A percentile compares a stretch with the other conserved stretches of the same genome.
phyloP scores from a whole-genome alignment of 1,140 invertebrate species.

The Habropoda laboriosa region DNA sequence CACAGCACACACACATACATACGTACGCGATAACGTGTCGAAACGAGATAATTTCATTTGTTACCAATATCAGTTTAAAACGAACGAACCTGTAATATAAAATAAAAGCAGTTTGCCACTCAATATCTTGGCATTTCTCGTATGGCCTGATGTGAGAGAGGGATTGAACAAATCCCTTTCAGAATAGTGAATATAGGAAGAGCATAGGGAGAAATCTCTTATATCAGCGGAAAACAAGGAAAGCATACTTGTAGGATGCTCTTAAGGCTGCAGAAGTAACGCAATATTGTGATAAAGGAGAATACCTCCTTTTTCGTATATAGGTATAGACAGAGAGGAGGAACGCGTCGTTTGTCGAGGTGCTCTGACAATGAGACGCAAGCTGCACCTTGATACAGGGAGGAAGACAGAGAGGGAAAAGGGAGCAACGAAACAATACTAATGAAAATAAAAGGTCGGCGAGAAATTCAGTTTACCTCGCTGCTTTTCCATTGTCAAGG shows the following conservation, averaged over 20 bases:
- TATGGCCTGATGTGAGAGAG: background rate
- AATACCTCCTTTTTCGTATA: slow-evolving; percentile 45
- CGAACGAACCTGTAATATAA: too few species aligned
- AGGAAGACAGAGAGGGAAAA: background rate
- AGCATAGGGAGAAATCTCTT: too few species aligned
- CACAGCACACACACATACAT: too few species aligned
- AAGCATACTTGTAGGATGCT: slow-evolving; percentile 53
- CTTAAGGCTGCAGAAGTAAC: slow-evolving; percentile 69
- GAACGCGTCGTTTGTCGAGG: background rate
- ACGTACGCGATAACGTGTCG: too few species aligned
- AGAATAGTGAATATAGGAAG: too few species aligned
- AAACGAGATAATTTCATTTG: too few species aligned
- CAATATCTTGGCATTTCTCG: too few species aligned
- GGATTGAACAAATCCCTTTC: too few species aligned
- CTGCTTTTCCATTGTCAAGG: too few species aligned
- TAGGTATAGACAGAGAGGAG: slow-evolving; percentile 75
- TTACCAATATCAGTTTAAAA: too few species aligned
- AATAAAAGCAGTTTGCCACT: too few species aligned
- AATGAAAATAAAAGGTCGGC: slow-evolving; percentile 65
- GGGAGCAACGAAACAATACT: slow-evolving; percentile 26
- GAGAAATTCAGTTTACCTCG: slow-evolving; percentile 56
- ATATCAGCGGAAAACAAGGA: slow-evolving; percentile 3
- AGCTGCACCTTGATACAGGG: slow-evolving; percentile 9
- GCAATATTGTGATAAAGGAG: slow-evolving; percentile 75
- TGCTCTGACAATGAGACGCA: slow-evolving; percentile 5